phyloP scores from a whole-genome alignment of 1,140 invertebrate genomes.

The Drosophila albomicans region DNA sequence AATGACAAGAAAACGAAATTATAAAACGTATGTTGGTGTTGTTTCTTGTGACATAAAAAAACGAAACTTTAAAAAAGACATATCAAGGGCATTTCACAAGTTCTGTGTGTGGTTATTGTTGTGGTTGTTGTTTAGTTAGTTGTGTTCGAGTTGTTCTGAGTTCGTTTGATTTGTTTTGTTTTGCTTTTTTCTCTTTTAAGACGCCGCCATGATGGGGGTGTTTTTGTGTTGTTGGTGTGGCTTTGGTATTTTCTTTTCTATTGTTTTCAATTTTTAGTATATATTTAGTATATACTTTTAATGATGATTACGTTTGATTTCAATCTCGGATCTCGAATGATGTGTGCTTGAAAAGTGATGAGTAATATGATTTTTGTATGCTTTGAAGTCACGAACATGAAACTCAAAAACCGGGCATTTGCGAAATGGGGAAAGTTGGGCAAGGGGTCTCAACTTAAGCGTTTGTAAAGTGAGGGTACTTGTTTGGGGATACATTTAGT shows the following conservation, averaged over 20 bases:
- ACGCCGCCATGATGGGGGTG: conserved; percentile 3
- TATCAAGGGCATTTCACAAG: conserved; percentile 56
- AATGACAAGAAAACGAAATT: conserved; percentile 72
- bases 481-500: conserved; percentile 29
- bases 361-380: conserved; percentile 74
- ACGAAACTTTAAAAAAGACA: conserved; percentile 42
- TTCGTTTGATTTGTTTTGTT: conserved; percentile 8
- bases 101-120: conserved; percentile 37
- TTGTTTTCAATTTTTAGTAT: conserved; percentile 37
- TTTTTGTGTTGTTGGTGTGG: conserved; percentile 9
- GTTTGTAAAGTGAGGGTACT: conserved; percentile 23
- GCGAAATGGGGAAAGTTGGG: neutral
- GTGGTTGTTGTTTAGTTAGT: conserved; percentile 32
- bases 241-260: conserved; percentile 9
- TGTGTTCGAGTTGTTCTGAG: conserved; percentile 33
- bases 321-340: conserved; percentile 56
- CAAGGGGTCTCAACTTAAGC: conserved; percentile 35
- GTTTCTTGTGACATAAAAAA: conserved; percentile 55
- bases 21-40: conserved; percentile 78
- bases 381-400: conserved; percentile 46
- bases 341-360: conserved; percentile 67
- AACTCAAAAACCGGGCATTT: conserved; percentile 48
- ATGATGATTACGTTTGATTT: conserved; percentile 38
- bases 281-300: conserved; percentile 63
- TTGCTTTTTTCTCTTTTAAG: conserved; percentile 1